Conservation (phyloP, 2,113 vertebrate species). For the Odontesthes bonariensis region DNA sequence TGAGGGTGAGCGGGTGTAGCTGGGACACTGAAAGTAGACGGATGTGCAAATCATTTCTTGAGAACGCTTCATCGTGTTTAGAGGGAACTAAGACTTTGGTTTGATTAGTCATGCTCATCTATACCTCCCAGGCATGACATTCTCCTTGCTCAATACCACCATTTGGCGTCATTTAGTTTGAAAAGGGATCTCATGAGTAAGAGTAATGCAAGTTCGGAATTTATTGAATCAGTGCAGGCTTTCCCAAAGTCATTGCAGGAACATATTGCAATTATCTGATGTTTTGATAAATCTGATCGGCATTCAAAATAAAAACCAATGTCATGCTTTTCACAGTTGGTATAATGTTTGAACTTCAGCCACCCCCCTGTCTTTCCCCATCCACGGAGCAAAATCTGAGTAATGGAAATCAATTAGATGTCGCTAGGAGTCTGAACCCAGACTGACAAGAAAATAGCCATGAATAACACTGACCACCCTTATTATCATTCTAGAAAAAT, state of each 20-base stretch:
- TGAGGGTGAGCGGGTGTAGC: constrained; percentile 72
- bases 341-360: constrained; percentile 55
- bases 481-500: constrained; percentile 77
- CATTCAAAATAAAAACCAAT: constrained; percentile 46
- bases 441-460: constrained; percentile 82
- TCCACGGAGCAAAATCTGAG: constrained; percentile 57
- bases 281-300: constrained; percentile 43
- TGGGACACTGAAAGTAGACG: constrained; percentile 51
- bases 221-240: constrained; percentile 54
- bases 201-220: constrained; percentile 29
- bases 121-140: constrained; percentile 28
- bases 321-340: constrained; percentile 25
- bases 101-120: constrained; percentile 45
- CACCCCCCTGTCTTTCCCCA: constrained; percentile 56
- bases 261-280: constrained; percentile 22
- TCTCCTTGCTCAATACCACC: constrained; percentile 14
- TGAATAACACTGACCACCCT: constrained; percentile 79
- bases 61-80: constrained; percentile 54
- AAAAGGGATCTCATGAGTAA: constrained; percentile 10
- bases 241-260: constrained; percentile 30
- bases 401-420: constrained; percentile 74
- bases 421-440: constrained; percentile 64
- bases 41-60: constrained; percentile 62
- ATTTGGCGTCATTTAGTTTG: constrained; percentile 41
- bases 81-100: constrained; percentile 19